Evolutionary conservation across 2,888 invertebrate species (phyloP).

Genomic region (Temnothorax ravouxi): DNA sequence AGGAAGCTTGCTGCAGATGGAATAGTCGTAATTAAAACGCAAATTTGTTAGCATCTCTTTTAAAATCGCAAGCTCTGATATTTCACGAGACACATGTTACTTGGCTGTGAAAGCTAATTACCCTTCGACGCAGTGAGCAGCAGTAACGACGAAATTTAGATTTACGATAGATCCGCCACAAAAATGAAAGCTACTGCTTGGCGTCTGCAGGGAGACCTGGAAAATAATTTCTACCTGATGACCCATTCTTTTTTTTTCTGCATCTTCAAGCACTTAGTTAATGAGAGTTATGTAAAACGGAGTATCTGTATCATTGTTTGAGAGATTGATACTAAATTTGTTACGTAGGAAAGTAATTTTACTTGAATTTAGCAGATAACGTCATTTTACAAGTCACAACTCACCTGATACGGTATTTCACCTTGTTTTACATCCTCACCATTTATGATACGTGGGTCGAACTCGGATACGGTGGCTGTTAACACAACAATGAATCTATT

Average conservation of each 20-base stretch:
- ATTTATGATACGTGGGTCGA: constrained; percentile 58
- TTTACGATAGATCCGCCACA: constrained; percentile 75
- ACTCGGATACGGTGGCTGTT: constrained; percentile 30
- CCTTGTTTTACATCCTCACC: constrained; percentile 70
- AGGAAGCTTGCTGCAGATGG: background rate
- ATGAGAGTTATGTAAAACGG: background rate
- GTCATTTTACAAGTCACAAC: background rate
- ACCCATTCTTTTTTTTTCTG: background rate
- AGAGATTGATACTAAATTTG: background rate
- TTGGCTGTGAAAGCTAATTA: constrained; percentile 12
- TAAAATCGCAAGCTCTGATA: background rate
- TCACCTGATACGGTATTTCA: constrained; percentile 78
- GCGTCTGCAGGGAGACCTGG: constrained; percentile 70
- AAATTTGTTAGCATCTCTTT: background rate
- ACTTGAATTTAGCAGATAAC: background rate
- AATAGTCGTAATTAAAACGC: background rate
- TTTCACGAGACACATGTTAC: background rate
- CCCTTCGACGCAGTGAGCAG: constrained; percentile 72
- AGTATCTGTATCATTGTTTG: background rate
- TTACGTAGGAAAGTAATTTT: constrained; percentile 4
- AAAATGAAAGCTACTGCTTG: constrained; percentile 63
- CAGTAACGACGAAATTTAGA: constrained; percentile 71
- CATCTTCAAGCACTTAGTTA: background rate
- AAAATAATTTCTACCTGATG: background rate
- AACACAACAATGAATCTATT: constrained; percentile 20